Evolutionary conservation across 2,888 invertebrate genomes (phyloP).

Genomic region (Eupithecia dodoneata): DNA sequence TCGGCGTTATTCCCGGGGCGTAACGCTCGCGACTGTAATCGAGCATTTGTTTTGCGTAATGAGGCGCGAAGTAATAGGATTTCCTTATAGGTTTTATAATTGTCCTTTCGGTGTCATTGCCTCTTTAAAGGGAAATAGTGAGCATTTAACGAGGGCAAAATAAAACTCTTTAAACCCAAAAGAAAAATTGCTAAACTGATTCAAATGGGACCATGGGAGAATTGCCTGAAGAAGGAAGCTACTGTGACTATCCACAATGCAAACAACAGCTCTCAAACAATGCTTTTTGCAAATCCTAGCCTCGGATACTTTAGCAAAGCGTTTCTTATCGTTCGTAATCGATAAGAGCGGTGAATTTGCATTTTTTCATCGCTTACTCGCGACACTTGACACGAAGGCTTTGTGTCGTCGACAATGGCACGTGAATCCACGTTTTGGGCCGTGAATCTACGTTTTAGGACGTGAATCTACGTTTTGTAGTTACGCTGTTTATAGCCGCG

Average conservation of each 20-base stretch:
- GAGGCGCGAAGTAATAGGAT: conserved; percentile 45
- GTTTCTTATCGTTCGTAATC: conserved; percentile 25
- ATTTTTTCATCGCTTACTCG: conserved; percentile 75
- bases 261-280: conserved; percentile 9
- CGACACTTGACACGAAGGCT: conserved; percentile 71
- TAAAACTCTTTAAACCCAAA: neutral
- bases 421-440: conserved; percentile 62
- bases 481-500: conserved; percentile 54
- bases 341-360: conserved; percentile 70
- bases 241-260: neutral
- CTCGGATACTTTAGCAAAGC: conserved; percentile 14
- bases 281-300: conserved; percentile 25
- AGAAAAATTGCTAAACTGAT: neutral
- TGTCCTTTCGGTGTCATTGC: conserved; percentile 22
- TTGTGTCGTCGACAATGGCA: conserved; percentile 68
- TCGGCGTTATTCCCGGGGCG: conserved; percentile 54
- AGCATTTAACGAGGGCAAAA: neutral
- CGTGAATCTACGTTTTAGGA: conserved; percentile 62
- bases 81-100: conserved; percentile 40
- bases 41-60: conserved; percentile 45
- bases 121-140: conserved; percentile 10
- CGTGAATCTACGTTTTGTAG: conserved; percentile 61
- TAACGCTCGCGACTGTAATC: conserved; percentile 33
- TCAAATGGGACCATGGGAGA: neutral
- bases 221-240: neutral